Base-by-base conservation (phyloP, 2,888 invertebrate species). In the Meghimatium bilineatum region DNA sequence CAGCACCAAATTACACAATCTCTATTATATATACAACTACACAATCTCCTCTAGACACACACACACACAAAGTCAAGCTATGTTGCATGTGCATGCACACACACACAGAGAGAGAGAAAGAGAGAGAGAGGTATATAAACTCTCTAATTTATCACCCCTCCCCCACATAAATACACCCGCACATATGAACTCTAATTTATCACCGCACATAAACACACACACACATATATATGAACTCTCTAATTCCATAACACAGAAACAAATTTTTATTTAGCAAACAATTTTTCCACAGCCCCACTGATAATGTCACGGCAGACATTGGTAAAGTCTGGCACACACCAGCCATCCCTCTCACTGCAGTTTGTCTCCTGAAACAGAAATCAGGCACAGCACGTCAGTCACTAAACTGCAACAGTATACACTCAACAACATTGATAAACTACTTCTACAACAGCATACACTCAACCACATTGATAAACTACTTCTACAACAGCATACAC, bases 331-430 rank as follows among this genome's bases (percentile, higher is more conserved):
- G 87, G 87, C 20, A 89, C 87, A 85, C 91, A 92, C 93, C 93
- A 93, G 23, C 93, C 93, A 87, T 93, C 92, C 49, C 88, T 89
- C 85, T 93, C 93, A 49, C 89, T 89, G 86, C 93, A 93, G 6
- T 82, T 85, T 3, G 85, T 89, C 82, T 93, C 91, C 92, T 92
- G 88, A 23, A 63, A 44, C 17, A 12, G n/a, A 60, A 56, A 5
- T 44, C 14, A 56, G 23, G 12, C 6, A 49, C 8, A 23, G 20
- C 20, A 20, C 17, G 2, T 56, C 56, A 56, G 56, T 56, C 17
- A 56, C 23, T 14, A 2, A 56, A 56, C 20, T 56, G 20, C 23
- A 56, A 14, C 20, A 56, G 44, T 12, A 44, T 44, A 44, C 12
- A 44, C 44, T 44, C 5, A 44, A 44, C 6, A 8, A 44, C 56